Percentiles rank a stretch among this genome's conserved stretches.
Conservation (phyloP, 2,888 invertebrate genomes). For the Ametastegia equiseti region DNA sequence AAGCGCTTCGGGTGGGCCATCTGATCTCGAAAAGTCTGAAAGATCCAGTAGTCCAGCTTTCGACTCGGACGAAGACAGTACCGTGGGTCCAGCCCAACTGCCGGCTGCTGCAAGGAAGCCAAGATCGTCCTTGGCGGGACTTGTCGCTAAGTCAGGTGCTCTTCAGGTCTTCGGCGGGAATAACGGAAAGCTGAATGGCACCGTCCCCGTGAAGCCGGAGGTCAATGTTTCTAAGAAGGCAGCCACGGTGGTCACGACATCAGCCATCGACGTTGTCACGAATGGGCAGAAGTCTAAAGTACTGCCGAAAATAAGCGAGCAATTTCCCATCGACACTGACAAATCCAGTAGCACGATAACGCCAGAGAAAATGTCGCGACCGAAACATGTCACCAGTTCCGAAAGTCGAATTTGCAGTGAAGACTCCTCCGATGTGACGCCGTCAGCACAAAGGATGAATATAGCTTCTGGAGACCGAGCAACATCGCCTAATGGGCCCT, state of each 20-base stretch:
- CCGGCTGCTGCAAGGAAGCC: slow-evolving; percentile 62
- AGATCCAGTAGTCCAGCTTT: slow-evolving; percentile 95
- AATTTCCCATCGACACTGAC: slow-evolving; percentile 80
- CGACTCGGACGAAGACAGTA: slow-evolving; percentile 95
- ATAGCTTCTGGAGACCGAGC: slow-evolving; percentile 48
- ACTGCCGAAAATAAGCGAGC: slow-evolving; percentile 82
- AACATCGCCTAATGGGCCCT: slow-evolving; percentile 59
- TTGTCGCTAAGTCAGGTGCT: slow-evolving; percentile 84
- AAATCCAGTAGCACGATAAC: slow-evolving; percentile 73
- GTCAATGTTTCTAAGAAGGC: slow-evolving; percentile 60
- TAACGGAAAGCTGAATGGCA: slow-evolving; percentile 68
- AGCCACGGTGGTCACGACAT: slow-evolving; percentile 77
- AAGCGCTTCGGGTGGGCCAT: slow-evolving; percentile 66
- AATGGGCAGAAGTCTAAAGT: slow-evolving; percentile 73
- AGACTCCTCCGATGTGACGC: slow-evolving; percentile 61
- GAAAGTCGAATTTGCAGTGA: slow-evolving; percentile 37
- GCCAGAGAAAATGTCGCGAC: slow-evolving; percentile 65
- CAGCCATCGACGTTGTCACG: slow-evolving; percentile 65
- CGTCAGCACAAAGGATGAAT: slow-evolving; percentile 56
- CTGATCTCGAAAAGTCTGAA: slow-evolving; percentile 85
- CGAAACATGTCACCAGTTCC: neutral
- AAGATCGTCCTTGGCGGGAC: slow-evolving; percentile 83
- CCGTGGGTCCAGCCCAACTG: slow-evolving; percentile 73
- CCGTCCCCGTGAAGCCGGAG: slow-evolving; percentile 54
- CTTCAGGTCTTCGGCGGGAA: slow-evolving; percentile 72